A percentile compares a stretch with the other conserved stretches of the same genome.
Conservation (phyloP, 1,140 invertebrate genomes). For the Thaumetopoea pityocampa region DNA sequence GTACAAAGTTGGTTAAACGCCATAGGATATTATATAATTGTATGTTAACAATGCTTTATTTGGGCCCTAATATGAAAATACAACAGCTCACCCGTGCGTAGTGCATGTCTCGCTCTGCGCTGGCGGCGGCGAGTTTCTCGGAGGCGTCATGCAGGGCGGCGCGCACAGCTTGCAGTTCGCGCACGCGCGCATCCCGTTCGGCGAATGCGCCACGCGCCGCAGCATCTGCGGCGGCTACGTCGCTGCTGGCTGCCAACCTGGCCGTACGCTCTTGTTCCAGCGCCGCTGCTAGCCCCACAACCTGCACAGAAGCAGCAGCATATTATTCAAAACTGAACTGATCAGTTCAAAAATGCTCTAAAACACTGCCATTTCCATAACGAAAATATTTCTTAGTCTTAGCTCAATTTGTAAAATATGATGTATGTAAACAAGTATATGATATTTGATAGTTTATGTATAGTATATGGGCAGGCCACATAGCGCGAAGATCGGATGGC, state of each 20-base stretch:
- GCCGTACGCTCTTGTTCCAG: conserved; percentile 92
- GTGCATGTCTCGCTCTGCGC: conserved; percentile 59
- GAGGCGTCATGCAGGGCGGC: conserved; percentile 52
- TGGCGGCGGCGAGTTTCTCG: conserved; percentile 56
- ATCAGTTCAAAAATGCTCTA: too few relatives aligned
- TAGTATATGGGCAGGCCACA: too few relatives aligned
- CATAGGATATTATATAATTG: too few relatives aligned
- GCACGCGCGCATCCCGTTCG: conserved; percentile 51
- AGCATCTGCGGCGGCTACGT: conserved; percentile 60
- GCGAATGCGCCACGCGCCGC: conserved; percentile 46
- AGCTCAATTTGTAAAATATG: too few relatives aligned
- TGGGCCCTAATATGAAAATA: too few relatives aligned
- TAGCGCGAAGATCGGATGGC: too few relatives aligned
- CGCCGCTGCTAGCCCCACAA: conserved; percentile 86
- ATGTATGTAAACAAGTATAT: background rate
- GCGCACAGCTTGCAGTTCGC: conserved; percentile 47
- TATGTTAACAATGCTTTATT: too few relatives aligned
- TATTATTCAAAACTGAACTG: too few relatives aligned
- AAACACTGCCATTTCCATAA: too few relatives aligned
- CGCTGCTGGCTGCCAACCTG: conserved; percentile 46
- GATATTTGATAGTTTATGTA: background rate
- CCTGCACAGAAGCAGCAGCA: conserved; percentile 52
- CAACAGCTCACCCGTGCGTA: conserved; percentile 44
- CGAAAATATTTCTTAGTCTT: too few relatives aligned
- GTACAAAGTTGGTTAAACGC: too few relatives aligned